Conservation (phyloP, 92 coral and sea anemone genomes). For the Siderastrea siderea region DNA sequence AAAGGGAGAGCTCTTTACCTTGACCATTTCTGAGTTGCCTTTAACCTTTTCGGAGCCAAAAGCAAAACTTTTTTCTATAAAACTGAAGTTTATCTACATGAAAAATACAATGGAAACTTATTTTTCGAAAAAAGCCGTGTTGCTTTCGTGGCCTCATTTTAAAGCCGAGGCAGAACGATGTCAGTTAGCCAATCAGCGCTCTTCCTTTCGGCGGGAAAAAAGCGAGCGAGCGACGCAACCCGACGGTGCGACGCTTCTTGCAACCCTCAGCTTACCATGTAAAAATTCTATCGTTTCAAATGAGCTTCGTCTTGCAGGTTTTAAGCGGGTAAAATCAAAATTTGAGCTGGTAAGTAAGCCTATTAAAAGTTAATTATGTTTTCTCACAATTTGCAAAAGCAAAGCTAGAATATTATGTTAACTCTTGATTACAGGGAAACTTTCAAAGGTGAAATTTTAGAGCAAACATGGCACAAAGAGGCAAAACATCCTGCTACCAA, state of each 20-base stretch:
- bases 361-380: background rate
- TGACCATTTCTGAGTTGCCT: too few species aligned
- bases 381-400: background rate
- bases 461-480: too few species aligned
- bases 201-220: constrained; percentile 26
- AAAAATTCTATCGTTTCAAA: background rate
- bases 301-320: background rate
- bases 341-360: background rate
- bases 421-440: too few species aligned
- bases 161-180: background rate
- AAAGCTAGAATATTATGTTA: background rate
- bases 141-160: background rate
- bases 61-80: too few species aligned
- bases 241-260: background rate
- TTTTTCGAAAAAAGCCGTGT: too few species aligned
- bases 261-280: too few species aligned
- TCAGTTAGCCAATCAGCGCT: constrained; percentile 9
- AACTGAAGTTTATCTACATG: too few species aligned
- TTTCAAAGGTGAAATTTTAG: too few species aligned
- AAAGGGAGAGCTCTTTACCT: background rate
- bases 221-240: background rate
- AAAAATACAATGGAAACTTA: background rate
- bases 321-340: background rate
- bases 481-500: too few species aligned
- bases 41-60: too few species aligned